A percentile compares a stretch with the other conserved stretches of the same genome.
These are phyloP conservation scores for Erethizon dorsatum DNA, from an alignment of 2,797 vertebrate genomes.

Conservation along the genomic window DNA sequence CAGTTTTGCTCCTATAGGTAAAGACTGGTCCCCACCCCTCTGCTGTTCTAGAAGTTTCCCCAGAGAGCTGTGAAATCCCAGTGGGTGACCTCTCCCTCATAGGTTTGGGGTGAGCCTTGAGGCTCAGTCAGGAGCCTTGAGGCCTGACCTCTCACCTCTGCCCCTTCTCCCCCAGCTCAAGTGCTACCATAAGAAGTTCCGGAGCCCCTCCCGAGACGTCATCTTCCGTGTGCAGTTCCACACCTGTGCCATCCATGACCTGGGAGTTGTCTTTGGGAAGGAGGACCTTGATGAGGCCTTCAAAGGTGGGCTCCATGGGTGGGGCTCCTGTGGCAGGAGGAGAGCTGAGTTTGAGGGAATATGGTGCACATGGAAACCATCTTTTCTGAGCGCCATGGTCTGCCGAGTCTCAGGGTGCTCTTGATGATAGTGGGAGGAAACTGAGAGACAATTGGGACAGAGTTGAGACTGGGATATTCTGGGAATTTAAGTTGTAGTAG, in stretches of 20 bases:
- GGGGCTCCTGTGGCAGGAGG: neutral
- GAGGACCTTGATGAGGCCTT: slow-evolving; percentile 98
- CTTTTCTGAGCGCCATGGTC: neutral
- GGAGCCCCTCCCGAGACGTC: slow-evolving; percentile 94
- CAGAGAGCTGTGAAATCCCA: slow-evolving; percentile 44
- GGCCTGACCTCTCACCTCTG: neutral
- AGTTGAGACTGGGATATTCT: neutral
- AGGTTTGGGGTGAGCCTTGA: neutral
- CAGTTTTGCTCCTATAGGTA: neutral
- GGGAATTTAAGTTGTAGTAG: neutral
- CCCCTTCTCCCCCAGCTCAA: slow-evolving; percentile 91
- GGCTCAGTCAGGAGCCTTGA: neutral
- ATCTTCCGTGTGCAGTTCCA: slow-evolving; percentile 99
- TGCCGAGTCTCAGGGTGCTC: neutral
- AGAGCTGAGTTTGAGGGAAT: neutral
- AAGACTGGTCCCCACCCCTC: neutral
- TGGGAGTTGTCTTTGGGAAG: slow-evolving; percentile 96
- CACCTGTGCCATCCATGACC: slow-evolving; percentile 97
- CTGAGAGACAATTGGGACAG: neutral
- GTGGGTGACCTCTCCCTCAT: neutral
- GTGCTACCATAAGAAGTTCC: slow-evolving; percentile 98
- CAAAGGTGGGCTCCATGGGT: slow-evolving; percentile 91
- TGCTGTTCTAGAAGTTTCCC: slow-evolving; percentile 25
- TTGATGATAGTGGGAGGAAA: neutral
- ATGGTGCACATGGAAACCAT: neutral